Conservation (phyloP, 2,888 invertebrate genomes). For the Herminia tarsipennalis region DNA sequence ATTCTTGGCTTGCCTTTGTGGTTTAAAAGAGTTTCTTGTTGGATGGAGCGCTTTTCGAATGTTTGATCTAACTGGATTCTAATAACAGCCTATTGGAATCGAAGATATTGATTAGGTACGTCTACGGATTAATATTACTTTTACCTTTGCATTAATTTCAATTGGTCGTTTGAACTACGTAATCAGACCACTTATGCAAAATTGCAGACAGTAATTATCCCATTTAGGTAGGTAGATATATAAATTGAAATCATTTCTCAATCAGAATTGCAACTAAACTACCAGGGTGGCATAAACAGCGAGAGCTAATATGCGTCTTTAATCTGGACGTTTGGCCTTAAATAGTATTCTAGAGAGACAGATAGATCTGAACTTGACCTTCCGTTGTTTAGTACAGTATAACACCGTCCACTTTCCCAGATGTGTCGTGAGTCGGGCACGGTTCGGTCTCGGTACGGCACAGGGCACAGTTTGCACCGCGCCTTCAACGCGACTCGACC, state of each 20-base stretch:
- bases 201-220: too few species aligned
- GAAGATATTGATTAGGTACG: too few species aligned
- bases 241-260: too few species aligned
- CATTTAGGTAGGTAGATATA: too few species aligned
- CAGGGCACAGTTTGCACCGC: constrained; percentile 31
- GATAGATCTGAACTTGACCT: constrained; percentile 82
- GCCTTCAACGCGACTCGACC: constrained; percentile 17
- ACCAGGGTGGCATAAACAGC: constrained; percentile 34
- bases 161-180: too few species aligned
- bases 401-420: constrained; percentile 60
- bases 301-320: constrained; percentile 34
- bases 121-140: too few species aligned
- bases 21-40: too few species aligned
- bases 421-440: constrained; percentile 29
- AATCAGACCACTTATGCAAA: too few species aligned
- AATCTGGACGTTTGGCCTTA: constrained; percentile 50
- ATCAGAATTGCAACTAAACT: constrained; percentile 35
- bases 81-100: constrained; percentile 4
- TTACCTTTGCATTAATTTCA: too few species aligned
- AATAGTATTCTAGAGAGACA: too few species aligned
- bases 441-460: constrained; percentile 21
- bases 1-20: too few species aligned
- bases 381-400: constrained; percentile 57
- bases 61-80: background rate
- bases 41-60: background rate